Evolutionary conservation across 2,797 vertebrate genomes (phyloP).

Genomic region (Tapera naevia): DNA sequence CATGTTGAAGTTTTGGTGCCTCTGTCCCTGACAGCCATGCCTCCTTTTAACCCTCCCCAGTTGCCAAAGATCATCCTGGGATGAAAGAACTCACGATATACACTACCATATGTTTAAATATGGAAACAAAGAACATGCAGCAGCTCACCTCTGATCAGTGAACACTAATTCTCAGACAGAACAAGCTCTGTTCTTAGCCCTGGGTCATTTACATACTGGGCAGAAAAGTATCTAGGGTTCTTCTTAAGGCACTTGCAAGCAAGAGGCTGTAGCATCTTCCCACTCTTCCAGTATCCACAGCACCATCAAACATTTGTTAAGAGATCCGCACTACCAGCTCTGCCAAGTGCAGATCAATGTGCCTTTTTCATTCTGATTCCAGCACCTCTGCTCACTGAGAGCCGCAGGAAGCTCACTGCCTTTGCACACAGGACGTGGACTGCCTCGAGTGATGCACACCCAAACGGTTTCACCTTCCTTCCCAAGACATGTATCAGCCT

Average conservation of each 20-base stretch:
- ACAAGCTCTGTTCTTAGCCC: not conserved
- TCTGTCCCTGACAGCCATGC: not conserved
- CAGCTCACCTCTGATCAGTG: not conserved
- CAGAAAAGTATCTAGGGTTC: not conserved
- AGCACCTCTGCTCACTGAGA: not conserved
- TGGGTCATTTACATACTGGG: not conserved
- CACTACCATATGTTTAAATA: not conserved
- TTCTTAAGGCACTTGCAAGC: not conserved
- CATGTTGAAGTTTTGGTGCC: not conserved
- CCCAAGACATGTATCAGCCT: not conserved
- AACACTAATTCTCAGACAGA: not conserved
- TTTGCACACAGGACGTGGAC: not conserved
- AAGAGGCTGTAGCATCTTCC: not conserved
- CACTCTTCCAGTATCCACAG: not conserved
- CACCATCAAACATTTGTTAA: not conserved
- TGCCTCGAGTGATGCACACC: rapidly evolving
- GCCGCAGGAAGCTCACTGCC: not conserved
- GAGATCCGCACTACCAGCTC: not conserved
- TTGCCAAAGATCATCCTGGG: not conserved
- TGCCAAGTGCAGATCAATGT: not conserved
- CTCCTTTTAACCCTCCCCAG: conserved; percentile 52
- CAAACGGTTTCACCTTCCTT: not conserved
- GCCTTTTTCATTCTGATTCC: not conserved
- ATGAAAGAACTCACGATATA: not conserved
- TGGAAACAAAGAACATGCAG: not conserved